A percentile compares a stretch with the other conserved stretches of the same genome.
These are phyloP conservation scores for Archivesica marissinica DNA, from an alignment of 1,140 invertebrate genomes.

Conservation along the genomic window DNA sequence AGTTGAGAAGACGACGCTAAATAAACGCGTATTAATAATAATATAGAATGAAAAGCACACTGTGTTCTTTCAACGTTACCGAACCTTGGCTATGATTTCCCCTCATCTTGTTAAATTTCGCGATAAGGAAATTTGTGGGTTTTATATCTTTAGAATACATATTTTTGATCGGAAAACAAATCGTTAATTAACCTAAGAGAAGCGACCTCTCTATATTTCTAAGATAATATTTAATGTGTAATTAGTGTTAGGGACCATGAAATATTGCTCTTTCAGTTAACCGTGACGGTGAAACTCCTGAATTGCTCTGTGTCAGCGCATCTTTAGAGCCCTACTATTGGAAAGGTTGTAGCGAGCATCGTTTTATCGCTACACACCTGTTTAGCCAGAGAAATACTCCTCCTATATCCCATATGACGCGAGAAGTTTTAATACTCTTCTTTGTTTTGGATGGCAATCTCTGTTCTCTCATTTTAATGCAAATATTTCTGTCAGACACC, in stretches of 20 bases:
- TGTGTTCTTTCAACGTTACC: not conserved
- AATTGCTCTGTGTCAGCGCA: not conserved
- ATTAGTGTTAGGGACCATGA: not conserved
- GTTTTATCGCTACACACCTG: conserved; percentile 47
- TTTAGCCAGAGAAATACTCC: not conserved
- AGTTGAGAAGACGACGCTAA: not conserved
- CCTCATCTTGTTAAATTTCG: not conserved
- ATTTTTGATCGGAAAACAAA: not conserved
- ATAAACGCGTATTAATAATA: not conserved
- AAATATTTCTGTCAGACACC: not conserved
- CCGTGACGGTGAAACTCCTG: conserved; percentile 7
- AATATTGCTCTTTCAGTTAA: not conserved
- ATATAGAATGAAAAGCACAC: not conserved
- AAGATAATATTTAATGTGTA: not conserved
- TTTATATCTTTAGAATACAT: not conserved
- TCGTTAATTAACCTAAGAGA: conserved; percentile 1
- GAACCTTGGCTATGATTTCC: not conserved
- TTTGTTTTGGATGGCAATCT: not conserved
- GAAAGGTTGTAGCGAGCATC: not conserved
- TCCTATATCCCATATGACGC: conserved; percentile 22
- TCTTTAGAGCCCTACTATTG: conserved; percentile 13
- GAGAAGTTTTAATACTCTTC: not conserved
- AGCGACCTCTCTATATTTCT: not conserved
- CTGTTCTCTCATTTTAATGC: conserved; percentile 3
- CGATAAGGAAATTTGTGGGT: not conserved